phyloP scores from a whole-genome alignment of 35 echinoderm and acorn worm species.

The Eucidaris tribuloides region DNA sequence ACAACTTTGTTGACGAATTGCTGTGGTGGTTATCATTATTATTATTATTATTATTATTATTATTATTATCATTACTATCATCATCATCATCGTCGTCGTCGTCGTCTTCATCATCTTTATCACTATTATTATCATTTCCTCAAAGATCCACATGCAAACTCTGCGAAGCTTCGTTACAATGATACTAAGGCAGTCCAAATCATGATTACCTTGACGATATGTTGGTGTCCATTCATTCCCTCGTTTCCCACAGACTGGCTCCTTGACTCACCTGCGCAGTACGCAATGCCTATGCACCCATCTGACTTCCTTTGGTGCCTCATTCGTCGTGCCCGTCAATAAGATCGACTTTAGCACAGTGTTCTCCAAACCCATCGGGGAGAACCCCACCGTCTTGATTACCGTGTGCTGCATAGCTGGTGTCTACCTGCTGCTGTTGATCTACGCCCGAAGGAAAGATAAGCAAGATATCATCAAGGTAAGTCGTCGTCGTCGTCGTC shows the following conservation, averaged over 20 bases:
- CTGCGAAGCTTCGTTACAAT: too few species aligned
- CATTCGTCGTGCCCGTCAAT: conserved; percentile 27
- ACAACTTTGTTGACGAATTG: too few species aligned
- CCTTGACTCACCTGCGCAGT: neutral
- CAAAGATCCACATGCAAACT: neutral
- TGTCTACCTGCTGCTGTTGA: conserved; percentile 50
- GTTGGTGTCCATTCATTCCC: neutral
- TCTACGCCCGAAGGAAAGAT: conserved; percentile 64
- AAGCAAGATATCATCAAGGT: conserved; percentile 62
- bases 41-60: too few species aligned
- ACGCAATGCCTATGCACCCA: conserved; percentile 31
- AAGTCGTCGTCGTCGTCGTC: neutral
- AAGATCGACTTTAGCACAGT: conserved; percentile 62
- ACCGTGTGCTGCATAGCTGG: conserved; percentile 29
- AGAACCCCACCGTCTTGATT: conserved; percentile 40
- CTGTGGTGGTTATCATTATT: too few species aligned
- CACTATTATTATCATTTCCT: neutral
- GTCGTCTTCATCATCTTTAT: neutral
- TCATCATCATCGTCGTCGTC: neutral
- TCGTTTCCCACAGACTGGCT: neutral
- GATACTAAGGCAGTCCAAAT: neutral
- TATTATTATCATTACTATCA: too few species aligned
- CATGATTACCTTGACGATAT: neutral
- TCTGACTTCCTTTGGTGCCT: conserved; percentile 36
- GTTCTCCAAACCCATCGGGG: conserved; percentile 28